Conservation (phyloP, 2,888 invertebrate species). For the Agrenia bidenticulata region DNA sequence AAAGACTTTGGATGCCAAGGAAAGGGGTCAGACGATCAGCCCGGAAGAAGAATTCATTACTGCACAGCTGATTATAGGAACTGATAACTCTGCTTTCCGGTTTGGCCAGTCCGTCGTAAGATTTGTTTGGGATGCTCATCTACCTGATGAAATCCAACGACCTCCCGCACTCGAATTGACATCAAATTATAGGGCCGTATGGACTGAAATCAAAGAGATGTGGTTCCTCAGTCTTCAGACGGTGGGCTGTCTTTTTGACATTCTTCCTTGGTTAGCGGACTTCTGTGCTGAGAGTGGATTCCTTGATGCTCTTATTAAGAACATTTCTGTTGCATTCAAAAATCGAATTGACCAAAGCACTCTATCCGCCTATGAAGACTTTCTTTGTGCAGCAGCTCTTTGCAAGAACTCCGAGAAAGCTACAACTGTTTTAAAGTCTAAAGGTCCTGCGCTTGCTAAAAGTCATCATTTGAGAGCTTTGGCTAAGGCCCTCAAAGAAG, state of each 20-base stretch:
- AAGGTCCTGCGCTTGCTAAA: slow-evolving; percentile 50
- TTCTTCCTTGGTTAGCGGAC: slow-evolving; percentile 85
- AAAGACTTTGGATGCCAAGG: slow-evolving; percentile 60
- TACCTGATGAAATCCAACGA: slow-evolving; percentile 73
- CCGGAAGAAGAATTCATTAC: slow-evolving; percentile 51
- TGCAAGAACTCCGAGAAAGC: slow-evolving; percentile 42
- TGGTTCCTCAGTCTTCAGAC: slow-evolving; percentile 96
- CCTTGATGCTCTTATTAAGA: slow-evolving; percentile 82
- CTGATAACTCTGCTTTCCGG: slow-evolving; percentile 68
- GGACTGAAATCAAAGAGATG: slow-evolving; percentile 85
- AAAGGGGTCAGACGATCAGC: slow-evolving; percentile 37
- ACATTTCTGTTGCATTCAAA: slow-evolving; percentile 77
- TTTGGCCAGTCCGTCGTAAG: slow-evolving; percentile 86
- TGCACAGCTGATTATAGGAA: slow-evolving; percentile 62
- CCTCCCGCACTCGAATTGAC: slow-evolving; percentile 76
- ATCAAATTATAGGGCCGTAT: slow-evolving; percentile 80
- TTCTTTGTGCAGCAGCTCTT: slow-evolving; percentile 63
- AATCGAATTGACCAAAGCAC: slow-evolving; percentile 79
- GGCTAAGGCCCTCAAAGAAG: slow-evolving; percentile 37
- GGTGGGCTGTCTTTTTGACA: slow-evolving; percentile 75
- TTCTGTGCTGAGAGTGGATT: slow-evolving; percentile 92
- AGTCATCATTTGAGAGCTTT: slow-evolving; percentile 51
- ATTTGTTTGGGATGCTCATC: slow-evolving; percentile 87
- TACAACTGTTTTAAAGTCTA: slow-evolving; percentile 43
- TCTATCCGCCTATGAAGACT: slow-evolving; percentile 87